These are phyloP conservation scores for Syrphus vitripennis DNA, from an alignment of 2,888 invertebrate genomes.

Conservation along the genomic window DNA sequence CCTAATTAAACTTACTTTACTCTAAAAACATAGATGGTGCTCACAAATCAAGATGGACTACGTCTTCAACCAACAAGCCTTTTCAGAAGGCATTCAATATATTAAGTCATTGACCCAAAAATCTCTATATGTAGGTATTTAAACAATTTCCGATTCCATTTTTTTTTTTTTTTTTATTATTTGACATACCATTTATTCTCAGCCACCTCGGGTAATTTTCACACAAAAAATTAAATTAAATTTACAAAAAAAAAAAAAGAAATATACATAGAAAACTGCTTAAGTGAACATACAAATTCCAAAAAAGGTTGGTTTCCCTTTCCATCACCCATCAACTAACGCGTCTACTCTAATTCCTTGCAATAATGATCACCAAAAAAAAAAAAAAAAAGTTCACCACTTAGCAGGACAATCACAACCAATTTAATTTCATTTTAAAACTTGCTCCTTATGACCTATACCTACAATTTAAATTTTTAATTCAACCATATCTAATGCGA, in stretches of 20 bases:
- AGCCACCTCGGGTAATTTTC: neutral
- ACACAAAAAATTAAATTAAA: neutral
- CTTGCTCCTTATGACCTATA: conserved; percentile 66
- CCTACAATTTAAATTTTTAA: conserved; percentile 67
- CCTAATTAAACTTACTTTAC: too few species aligned
- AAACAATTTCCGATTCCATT: neutral
- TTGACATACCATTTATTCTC: neutral
- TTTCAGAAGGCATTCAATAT: too few species aligned
- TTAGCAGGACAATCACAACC: conserved; percentile 68
- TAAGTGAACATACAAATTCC: conserved; percentile 64
- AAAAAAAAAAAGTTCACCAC: conserved; percentile 55
- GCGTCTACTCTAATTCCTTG: neutral
- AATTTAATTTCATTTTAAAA: conserved; percentile 68
- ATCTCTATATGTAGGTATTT: neutral
- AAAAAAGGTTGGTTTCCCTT: conserved; percentile 65
- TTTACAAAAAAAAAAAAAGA: neutral
- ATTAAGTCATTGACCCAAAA: neutral
- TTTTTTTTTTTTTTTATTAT: neutral
- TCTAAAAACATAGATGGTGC: too few species aligned
- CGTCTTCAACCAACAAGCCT: too few species aligned
- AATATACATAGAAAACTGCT: conserved; percentile 41
- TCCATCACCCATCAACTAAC: conserved; percentile 57
- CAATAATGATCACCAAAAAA: neutral
- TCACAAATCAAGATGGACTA: too few species aligned
- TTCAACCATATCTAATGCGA: conserved; percentile 63